Conservation (phyloP, 1,140 invertebrate species). For the Holcopasites calliopsidis region DNA sequence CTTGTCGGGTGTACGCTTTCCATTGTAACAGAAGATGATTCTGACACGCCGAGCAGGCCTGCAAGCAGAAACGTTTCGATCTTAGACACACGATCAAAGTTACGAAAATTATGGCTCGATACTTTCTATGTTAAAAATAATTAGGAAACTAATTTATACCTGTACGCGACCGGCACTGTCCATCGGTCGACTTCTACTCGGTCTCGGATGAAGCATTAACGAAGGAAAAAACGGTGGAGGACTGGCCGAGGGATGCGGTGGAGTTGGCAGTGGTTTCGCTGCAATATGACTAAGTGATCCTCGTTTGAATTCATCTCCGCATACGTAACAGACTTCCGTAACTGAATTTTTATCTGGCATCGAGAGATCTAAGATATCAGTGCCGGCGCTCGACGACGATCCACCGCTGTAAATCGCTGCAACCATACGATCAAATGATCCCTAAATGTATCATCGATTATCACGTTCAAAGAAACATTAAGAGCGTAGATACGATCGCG, state of each 20-base stretch:
- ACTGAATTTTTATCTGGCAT: constrained; percentile 95
- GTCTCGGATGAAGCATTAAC: constrained; percentile 89
- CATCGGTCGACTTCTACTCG: constrained; percentile 90
- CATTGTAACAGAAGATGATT: constrained; percentile 91
- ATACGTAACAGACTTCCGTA: constrained; percentile 93
- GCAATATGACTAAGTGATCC: constrained; percentile 86
- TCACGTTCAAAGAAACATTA: background rate
- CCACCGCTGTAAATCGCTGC: constrained; percentile 73
- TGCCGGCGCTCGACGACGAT: constrained; percentile 75
- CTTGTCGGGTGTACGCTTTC: constrained; percentile 83
- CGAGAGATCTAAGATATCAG: constrained; percentile 91
- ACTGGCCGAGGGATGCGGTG: constrained; percentile 71
- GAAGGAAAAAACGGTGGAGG: constrained; percentile 91
- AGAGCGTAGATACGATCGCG: no score
- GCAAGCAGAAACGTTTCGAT: constrained; percentile 62
- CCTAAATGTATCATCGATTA: background rate
- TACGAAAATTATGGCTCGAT: no score
- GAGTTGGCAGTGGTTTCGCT: constrained; percentile 80
- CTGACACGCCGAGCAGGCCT: constrained; percentile 89
- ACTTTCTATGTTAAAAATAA: background rate
- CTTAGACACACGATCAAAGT: no score
- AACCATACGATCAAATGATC: constrained; percentile 45
- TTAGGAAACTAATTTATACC: constrained; percentile 46
- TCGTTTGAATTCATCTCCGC: constrained; percentile 91
- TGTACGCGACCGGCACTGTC: constrained; percentile 89